phyloP scores from a whole-genome alignment of 2,797 vertebrate species.

The Cirrhinus molitorella region DNA sequence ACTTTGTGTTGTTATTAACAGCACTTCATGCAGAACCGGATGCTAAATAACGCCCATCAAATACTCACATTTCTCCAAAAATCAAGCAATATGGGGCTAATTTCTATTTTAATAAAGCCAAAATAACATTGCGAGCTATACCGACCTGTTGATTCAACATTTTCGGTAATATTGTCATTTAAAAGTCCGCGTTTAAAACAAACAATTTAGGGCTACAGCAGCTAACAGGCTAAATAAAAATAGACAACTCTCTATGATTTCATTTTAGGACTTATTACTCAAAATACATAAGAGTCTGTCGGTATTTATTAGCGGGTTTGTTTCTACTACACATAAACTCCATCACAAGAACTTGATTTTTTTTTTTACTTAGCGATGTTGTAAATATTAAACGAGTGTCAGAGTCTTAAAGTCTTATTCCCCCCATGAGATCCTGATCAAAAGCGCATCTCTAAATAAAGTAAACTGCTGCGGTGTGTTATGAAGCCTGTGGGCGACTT shows the following conservation, averaged over 20 bases:
- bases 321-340: background rate
- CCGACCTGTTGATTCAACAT: background rate
- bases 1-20: slow-evolving; percentile 18
- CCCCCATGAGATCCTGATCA: slow-evolving; percentile 6
- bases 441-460: slow-evolving; percentile 14
- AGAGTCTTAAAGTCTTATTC: slow-evolving; percentile 17
- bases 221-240: slow-evolving; percentile 42
- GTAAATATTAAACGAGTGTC: background rate
- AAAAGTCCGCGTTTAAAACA: background rate
- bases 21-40: slow-evolving; percentile 38
- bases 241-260: background rate
- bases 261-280: background rate
- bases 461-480: slow-evolving; percentile 55
- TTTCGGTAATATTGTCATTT: background rate
- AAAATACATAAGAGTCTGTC: background rate
- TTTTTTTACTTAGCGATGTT: background rate
- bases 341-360: background rate
- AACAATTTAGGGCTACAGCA: slow-evolving; percentile 5
- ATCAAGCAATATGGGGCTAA: background rate
- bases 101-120: background rate
- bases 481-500: slow-evolving; percentile 78
- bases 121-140: background rate
- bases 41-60: slow-evolving; percentile 42
- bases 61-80: background rate
- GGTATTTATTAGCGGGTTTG: background rate